phyloP scores from a whole-genome alignment of 1,140 invertebrate genomes.

The Calosoma granatense region DNA sequence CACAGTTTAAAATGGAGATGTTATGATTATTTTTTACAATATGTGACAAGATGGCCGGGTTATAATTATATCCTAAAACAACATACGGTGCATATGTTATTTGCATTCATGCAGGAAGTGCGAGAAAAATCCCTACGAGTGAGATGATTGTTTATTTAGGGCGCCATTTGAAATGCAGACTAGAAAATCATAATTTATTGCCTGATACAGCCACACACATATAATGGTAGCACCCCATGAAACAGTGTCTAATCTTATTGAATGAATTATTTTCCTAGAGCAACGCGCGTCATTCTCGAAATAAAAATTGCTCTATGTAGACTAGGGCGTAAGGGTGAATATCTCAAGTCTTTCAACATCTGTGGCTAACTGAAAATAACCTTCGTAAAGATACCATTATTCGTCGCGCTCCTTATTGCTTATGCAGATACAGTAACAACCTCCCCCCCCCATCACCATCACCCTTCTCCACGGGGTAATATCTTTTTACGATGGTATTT shows the following conservation, averaged over 20 bases:
- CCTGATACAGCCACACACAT: not conserved
- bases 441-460: too few relatives aligned
- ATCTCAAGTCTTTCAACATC: not conserved
- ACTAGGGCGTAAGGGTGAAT: not conserved
- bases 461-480: too few relatives aligned
- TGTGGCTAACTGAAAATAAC: conserved; percentile 7
- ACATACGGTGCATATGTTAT: too few relatives aligned
- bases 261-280: not conserved
- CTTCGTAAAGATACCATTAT: conserved; percentile 8
- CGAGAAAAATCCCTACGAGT: not conserved
- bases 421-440: conserved; percentile 5
- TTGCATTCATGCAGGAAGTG: too few relatives aligned
- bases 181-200: not conserved
- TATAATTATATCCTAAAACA: too few relatives aligned
- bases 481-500: conserved; percentile 1
- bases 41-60: too few relatives aligned
- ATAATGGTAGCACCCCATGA: conserved; percentile 3
- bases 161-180: not conserved
- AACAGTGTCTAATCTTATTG: conserved; percentile 4
- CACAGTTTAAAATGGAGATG: too few relatives aligned
- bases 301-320: not conserved
- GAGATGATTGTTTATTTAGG: not conserved
- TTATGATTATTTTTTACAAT: too few relatives aligned
- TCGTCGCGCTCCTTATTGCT: conserved; percentile 8
- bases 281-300: not conserved